Evolutionary conservation across 2,888 invertebrate species (phyloP), one percentile per base, ranked within the genome.

Genomic region (Lapara coniferarum): DNA sequence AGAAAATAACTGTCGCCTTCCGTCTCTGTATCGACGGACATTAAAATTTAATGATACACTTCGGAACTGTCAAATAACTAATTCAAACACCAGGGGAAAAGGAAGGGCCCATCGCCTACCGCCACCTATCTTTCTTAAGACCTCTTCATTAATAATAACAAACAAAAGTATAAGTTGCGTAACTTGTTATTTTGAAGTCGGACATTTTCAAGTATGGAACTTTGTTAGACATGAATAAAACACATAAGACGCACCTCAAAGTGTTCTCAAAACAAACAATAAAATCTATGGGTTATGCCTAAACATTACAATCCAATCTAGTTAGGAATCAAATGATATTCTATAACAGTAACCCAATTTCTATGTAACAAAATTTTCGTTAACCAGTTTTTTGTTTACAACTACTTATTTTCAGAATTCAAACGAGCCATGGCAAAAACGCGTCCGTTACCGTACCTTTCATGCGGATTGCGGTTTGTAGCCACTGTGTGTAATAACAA

Each of bases 1-100:
- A 66, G 25, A 66, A 37, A 52, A 25, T 25, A 25, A 25, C 1
- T 25, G 75, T 56, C 56, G 69, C 63, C 71, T 71, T 63, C 63
- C 19, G 63, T 63, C 49, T 12, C 19, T 7, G 78, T 79, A 85
- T 87, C 83, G 84, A 86, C 77, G 81, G 80, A 81, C 84, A 87
- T 89, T 85, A 89, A 90, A 87, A 80, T 88, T 89, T 85, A 83
- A 90, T 81, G 82, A 79, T 78, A 80, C 78, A 75, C 77, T 85
- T 84, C 83, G 81, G 81, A 82, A 86, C 82, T 79, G 81, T 78
- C 74, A 78, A 81, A 87, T 91, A 86, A 91, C 82, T 90, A 89
- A 92, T 92, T 91, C 89, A 91, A 81, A 81, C 80, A 79, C 79
- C 72, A 85, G 88, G 88, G 88, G 86, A 89, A 83, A 85, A 84